These are phyloP conservation scores for Enoplolaimus lenunculus DNA, from an alignment of 2,888 invertebrate species.

Conservation along the genomic window DNA sequence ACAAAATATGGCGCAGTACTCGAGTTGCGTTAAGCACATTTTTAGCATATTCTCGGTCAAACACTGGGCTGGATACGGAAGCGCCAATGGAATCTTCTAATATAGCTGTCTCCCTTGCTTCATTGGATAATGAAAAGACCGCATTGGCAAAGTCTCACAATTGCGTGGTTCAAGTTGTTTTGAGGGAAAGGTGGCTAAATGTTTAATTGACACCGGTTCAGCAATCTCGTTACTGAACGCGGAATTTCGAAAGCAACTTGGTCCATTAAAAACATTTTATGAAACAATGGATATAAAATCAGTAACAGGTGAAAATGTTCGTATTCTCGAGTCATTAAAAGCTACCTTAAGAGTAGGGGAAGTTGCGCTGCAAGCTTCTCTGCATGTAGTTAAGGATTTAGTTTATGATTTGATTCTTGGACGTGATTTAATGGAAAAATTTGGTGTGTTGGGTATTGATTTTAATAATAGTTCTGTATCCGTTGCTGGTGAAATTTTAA, in stretches of 20 bases:
- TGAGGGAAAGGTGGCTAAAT: not conserved
- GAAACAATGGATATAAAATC: not conserved
- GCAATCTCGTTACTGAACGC: not conserved
- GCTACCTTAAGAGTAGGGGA: not conserved
- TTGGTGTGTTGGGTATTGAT: not conserved
- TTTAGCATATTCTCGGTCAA: too few species aligned
- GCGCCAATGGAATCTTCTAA: too few species aligned
- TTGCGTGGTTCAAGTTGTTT: not conserved
- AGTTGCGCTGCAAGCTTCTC: not conserved
- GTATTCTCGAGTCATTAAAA: not conserved
- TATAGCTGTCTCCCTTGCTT: too few species aligned
- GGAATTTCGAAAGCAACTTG: not conserved
- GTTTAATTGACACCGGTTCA: slow-evolving; percentile 5
- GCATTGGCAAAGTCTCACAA: not conserved
- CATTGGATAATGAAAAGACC: too few species aligned
- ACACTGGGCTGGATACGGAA: too few species aligned
- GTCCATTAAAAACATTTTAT: not conserved
- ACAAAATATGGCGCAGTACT: too few species aligned
- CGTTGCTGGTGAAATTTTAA: too few species aligned
- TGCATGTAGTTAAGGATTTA: not conserved
- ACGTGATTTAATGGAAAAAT: not conserved
- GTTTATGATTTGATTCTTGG: not conserved
- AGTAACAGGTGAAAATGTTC: not conserved
- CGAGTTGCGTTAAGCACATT: too few species aligned
- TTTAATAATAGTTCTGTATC: too few species aligned